phyloP scores from a whole-genome alignment of 2,797 vertebrate genomes.

The Semaprochilodus insignis region DNA sequence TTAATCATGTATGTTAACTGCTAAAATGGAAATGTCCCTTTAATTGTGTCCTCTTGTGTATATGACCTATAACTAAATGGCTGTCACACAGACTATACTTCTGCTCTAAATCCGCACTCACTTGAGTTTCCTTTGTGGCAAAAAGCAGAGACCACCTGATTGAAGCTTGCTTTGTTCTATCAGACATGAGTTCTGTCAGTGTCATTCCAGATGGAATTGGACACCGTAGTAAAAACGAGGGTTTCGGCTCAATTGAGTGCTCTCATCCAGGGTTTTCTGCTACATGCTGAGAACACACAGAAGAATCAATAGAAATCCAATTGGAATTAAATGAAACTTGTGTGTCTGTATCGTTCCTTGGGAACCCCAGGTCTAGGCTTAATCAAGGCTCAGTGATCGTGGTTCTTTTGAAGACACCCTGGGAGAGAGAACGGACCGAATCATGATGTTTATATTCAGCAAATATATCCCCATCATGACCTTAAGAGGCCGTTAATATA shows the following conservation, averaged over 20 bases:
- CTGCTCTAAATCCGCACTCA: constrained; percentile 21
- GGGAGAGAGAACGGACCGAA: neutral
- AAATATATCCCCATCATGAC: neutral
- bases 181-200: constrained; percentile 37
- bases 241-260: constrained; percentile 48
- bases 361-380: constrained; percentile 39
- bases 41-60: neutral
- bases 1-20: too few species aligned
- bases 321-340: constrained; percentile 52
- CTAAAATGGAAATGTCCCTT: too few species aligned
- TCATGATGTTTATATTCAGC: constrained; percentile 8
- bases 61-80: neutral
- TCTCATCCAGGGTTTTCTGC: constrained; percentile 28
- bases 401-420: constrained; percentile 19
- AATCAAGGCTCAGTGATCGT: constrained; percentile 7
- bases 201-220: constrained; percentile 41
- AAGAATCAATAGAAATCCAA: constrained; percentile 61
- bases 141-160: constrained; percentile 8
- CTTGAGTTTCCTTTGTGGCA: constrained; percentile 27
- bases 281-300: constrained; percentile 30
- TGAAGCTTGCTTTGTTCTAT: constrained; percentile 21
- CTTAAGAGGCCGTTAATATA: neutral
- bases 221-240: constrained; percentile 48
- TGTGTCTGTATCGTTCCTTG: constrained; percentile 44
- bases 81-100: neutral